Evolutionary conservation across 2,797 vertebrate species (phyloP), one percentile per base, ranked within the genome.

Genomic region (Numenius phaeopus): DNA sequence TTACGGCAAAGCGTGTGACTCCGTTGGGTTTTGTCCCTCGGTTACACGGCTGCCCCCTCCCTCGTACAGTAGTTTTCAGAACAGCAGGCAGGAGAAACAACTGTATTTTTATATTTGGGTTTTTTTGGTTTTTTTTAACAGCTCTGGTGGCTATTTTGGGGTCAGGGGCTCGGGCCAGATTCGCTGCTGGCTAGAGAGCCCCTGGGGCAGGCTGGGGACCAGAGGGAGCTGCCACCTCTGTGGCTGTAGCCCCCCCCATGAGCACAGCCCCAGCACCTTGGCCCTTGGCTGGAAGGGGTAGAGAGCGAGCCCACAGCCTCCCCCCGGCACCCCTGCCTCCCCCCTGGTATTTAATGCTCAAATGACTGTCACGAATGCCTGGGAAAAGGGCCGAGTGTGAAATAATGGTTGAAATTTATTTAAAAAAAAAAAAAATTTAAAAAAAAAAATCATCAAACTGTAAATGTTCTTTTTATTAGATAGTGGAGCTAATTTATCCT

Each of bases 401-500:
- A 97, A 83, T 69, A 59, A 57, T 84, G 90, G 66, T 93, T 86
- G 96, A 97, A 97, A 95, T 98, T 94, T 98, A 98, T 98, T 98
- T 98, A 98, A 97, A 96, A 96, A 85, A 39, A 83, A 49, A 52
- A 50, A 14, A 14, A 26, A 44, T 98, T 98, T 98, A 97, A 96
- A 96, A 85, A 39, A 85, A 47, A 50, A n/a, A n/a, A n/a, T n/a
- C n/a, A 50, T 15, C 49, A 15, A 94, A 67, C 47, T 97, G 96
- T 98, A 96, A 94, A 96, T 91, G 96, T 97, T 96, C 94, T 96
- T 97, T 92, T 91, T 96, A 78, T 97, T 97, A 98, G 97, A 95
- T 96, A 95, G 94, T 96, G 90, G 97, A 98, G 97, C 96, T 98
- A 97, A 98, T 97, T 98, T 97, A 98, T 98, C 98, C 97, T 79